Conservation (phyloP, 2,797 vertebrate species). For the Tragelaphus eurycerus region DNA sequence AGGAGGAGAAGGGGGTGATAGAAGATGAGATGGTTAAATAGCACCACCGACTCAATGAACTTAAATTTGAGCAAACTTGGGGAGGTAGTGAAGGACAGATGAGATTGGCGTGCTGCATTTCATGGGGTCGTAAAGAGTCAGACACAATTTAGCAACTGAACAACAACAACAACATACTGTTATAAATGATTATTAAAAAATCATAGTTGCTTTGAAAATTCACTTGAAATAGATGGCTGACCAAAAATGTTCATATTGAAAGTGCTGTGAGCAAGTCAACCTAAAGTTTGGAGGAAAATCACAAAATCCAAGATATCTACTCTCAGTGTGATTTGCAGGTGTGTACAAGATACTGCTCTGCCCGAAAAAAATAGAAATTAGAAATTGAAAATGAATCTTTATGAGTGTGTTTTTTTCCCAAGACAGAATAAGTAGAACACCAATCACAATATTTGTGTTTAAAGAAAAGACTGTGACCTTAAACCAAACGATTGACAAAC, state of each 20-base stretch:
- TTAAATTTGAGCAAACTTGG: not conserved
- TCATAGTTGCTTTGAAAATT: not conserved
- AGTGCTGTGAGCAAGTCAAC: not conserved
- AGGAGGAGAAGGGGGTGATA: not conserved
- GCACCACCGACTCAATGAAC: not conserved
- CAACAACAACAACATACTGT: not conserved
- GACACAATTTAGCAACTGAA: not conserved
- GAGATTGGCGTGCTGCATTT: accelerated
- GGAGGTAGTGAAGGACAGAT: not conserved
- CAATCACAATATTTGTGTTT: not conserved
- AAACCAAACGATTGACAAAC: not conserved
- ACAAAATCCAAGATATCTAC: not conserved
- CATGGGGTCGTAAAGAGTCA: not conserved
- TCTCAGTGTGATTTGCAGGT: not conserved
- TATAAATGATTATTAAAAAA: not conserved
- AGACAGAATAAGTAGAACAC: not conserved
- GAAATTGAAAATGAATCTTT: not conserved
- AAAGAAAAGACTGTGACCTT: not conserved
- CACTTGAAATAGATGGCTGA: not conserved
- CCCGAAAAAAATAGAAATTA: not conserved
- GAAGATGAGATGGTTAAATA: not conserved
- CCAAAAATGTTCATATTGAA: not conserved
- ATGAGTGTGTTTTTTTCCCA: not conserved
- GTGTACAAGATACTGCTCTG: not conserved
- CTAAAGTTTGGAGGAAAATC: not conserved